Evolutionary conservation across 2,113 vertebrate genomes (phyloP), one percentile per base, ranked within the genome.

Genomic region (Bufo bufo): DNA sequence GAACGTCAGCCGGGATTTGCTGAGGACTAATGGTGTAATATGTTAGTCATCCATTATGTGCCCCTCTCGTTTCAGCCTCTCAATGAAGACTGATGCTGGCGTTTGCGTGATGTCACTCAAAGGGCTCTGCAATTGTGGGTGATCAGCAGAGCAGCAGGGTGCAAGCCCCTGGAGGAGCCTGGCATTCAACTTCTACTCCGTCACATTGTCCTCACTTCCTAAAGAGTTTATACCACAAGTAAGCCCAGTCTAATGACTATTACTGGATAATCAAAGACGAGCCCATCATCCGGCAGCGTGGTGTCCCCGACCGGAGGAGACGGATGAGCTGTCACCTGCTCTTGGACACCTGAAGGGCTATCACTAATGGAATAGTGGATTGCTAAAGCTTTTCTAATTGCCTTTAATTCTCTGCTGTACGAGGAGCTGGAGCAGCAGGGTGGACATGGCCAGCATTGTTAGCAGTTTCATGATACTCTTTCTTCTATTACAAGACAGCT

Each of bases 371-470:
- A 95, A 91, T 90, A 90, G 92, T 89, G 87, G 92, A 94, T 93
- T 91, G 90, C 93, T 90, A 49, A 77, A 72, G 50, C 91, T 91
- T 87, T 91, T 81, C 91, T 85, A 90, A 6, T 91, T 23, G 86
- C 83, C 89, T 45, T 90, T 90, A 89, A 85, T 89, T 90, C 91
- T 59, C 90, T 92, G 17, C 4, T 83, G 90, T 92, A 87, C 84
- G 92, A 88, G 78, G 88, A 86, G 92, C 91, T 75, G 85, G 93
- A 75, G 85, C 90, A 90, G 90, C 90, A 91, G 82, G 87, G 90
- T 84, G 91, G 93, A 90, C 92, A 98, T 99, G 97, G 95, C 95
- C 89, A 90, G 93, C 89, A 88, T 93, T 65, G 0, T 93, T 89
- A 93, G 90, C 89, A 93, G 91, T 89, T 66, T 95, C 90, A 78